These are phyloP conservation scores for Sciurus carolinensis DNA, from an alignment of 2,797 vertebrate species.

Conservation along the genomic window DNA sequence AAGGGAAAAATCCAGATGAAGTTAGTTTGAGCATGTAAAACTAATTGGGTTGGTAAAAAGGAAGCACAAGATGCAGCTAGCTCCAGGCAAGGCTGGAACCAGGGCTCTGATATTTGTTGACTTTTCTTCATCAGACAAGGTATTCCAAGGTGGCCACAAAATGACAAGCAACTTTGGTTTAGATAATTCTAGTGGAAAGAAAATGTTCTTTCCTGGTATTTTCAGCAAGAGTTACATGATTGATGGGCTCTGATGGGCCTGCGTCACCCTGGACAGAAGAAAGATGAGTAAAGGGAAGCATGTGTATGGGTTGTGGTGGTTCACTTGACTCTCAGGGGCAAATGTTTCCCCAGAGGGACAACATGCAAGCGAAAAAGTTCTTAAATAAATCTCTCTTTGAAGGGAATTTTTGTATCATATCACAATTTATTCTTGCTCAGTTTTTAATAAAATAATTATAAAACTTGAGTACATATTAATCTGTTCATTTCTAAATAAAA, in stretches of 20 bases:
- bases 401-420: background rate
- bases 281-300: background rate
- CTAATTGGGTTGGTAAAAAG: background rate
- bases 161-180: background rate
- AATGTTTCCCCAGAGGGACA: background rate
- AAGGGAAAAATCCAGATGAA: background rate
- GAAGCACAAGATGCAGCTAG: background rate
- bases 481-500: background rate
- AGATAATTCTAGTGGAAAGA: background rate
- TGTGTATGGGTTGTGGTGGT: background rate
- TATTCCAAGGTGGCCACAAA: background rate
- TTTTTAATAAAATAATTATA: constrained; percentile 12
- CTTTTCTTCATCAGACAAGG: background rate
- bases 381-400: background rate
- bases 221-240: background rate
- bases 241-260: background rate
- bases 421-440: background rate
- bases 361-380: too few relatives aligned
- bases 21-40: background rate
- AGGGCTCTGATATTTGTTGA: background rate
- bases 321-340: background rate
- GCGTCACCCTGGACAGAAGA: background rate
- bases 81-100: background rate
- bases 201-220: background rate
- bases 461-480: background rate